Percentiles rank a stretch among this genome's conserved stretches.
phyloP scores from a whole-genome alignment of 1,140 invertebrate genomes.

The Lucilia sericata region DNA sequence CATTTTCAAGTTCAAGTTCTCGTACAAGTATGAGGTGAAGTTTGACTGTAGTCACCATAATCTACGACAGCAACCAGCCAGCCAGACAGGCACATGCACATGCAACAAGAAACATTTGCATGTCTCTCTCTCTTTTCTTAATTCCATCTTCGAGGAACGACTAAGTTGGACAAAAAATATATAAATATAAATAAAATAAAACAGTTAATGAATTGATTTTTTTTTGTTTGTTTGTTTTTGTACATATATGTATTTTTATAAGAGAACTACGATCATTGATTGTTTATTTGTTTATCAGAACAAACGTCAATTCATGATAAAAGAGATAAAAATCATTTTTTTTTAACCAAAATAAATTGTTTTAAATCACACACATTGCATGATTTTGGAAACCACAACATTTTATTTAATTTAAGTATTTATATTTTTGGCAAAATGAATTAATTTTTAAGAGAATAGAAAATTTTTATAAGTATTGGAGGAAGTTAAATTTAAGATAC shows the following conservation, averaged over 20 bases:
- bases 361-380: constrained; percentile 31
- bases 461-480: not conserved
- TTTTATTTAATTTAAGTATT: not conserved
- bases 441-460: not conserved
- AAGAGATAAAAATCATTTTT: constrained; percentile 35
- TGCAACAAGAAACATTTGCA: constrained; percentile 33
- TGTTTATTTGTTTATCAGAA: constrained; percentile 38
- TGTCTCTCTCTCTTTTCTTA: not conserved
- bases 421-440: not conserved
- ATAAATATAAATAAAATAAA: not conserved
- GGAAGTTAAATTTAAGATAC: not conserved
- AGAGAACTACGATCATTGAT: constrained; percentile 16
- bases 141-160: constrained; percentile 1
- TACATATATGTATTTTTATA: too few species aligned
- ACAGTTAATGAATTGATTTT: constrained; percentile 37
- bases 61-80: constrained; percentile 20
- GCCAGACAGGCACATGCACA: constrained; percentile 16
- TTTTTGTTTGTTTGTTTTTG: not conserved
- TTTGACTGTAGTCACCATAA: constrained; percentile 12
- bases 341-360: constrained; percentile 25
- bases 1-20: constrained; percentile 42
- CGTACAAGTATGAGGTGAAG: constrained; percentile 1
- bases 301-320: constrained; percentile 35
- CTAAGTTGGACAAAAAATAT: too few species aligned
- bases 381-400: not conserved